Percentiles rank a stretch among this genome's conserved stretches.
These are phyloP conservation scores for Tetropium fuscum DNA, from an alignment of 2,888 invertebrate genomes.

Conservation along the genomic window DNA sequence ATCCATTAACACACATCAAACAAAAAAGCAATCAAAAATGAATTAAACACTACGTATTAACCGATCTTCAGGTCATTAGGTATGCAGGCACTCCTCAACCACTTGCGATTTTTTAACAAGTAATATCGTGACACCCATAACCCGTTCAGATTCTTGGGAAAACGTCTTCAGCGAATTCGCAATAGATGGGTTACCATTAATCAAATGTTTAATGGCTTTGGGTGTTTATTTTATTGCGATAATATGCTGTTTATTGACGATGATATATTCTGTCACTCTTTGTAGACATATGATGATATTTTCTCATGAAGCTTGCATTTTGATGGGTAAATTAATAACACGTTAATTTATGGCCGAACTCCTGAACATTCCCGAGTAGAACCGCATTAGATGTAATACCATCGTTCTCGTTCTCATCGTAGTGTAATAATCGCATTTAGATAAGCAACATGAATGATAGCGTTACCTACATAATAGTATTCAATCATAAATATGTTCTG, in stretches of 20 bases:
- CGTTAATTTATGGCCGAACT: background rate
- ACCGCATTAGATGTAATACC: no score
- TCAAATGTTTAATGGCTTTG: conserved; percentile 44
- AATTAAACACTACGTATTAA: no score
- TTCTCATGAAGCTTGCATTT: conserved; percentile 2
- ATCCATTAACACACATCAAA: conserved; percentile 20
- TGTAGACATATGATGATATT: conserved; percentile 5
- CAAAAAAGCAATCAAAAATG: conserved; percentile 31
- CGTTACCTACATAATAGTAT: no score
- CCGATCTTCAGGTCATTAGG: conserved; percentile 27
- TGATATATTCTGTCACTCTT: conserved; percentile 20
- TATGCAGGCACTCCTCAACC: conserved; percentile 10
- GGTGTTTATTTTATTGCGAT: conserved; percentile 25
- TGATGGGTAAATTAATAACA: conserved; percentile 12
- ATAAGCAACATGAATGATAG: no score
- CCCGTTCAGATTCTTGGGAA: conserved; percentile 36
- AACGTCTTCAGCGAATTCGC: conserved; percentile 42
- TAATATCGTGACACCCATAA: conserved; percentile 30
- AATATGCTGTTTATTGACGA: conserved; percentile 17
- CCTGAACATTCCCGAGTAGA: no score
- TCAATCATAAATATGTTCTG: no score
- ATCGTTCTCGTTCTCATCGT: no score
- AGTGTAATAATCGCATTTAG: no score
- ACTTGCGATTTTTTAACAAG: background rate
- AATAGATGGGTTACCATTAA: conserved; percentile 44